Evolutionary conservation across 2,113 vertebrate species (phyloP), one percentile per base, ranked within the genome.

Genomic region (Campylomormyrus numenius): DNA sequence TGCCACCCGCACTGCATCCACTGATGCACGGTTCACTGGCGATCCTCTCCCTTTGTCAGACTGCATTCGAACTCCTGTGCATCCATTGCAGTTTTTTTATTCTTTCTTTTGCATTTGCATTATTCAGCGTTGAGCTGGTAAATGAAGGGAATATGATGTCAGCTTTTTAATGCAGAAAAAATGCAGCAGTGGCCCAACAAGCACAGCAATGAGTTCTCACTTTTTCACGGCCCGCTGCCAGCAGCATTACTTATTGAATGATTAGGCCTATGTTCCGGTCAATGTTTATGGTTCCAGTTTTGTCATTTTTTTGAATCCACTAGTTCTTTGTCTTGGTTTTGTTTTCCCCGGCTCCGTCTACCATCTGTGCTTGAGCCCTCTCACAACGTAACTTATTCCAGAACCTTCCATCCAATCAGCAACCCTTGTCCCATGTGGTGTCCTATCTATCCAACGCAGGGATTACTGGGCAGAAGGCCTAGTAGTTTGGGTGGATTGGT

Each of bases 11-110:
- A 27, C 62, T 27, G 27, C 19, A n/a, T 48, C 53, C 77, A 58
- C 15, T 89, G 62, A 86, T 87, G 49, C 85, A 90, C 87, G 89
- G 66, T 89, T 90, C 77, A 87, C 85, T 91, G n/a, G 88, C 89
- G 27, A 88, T 27, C 48, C 77, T 83, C n/a, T 31, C 27, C 11
- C 45, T 49, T 49, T 31, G 45, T 50, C 84, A 49, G 45, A 6
- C 83, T 45, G 39, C 46, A 48, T 45, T 46, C 19, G 10, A 48
- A n/a, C 42, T 85, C 46, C 83, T 48, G 15, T 84, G 45, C 80
- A 58, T 62, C 89, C 87, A 91, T 85, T 87, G 84, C 50, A 31
- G 42, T 49, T 42, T 80, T 80, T 80, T 80, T 1, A 77, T 80
- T 19, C n/a, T 27, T 13, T 31, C 62, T 5, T 70, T 70, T 5